A percentile compares a stretch with the other conserved stretches of the same genome.
These are phyloP conservation scores for Aphrophora alni DNA, from an alignment of 2,888 invertebrate genomes.

Conservation along the genomic window DNA sequence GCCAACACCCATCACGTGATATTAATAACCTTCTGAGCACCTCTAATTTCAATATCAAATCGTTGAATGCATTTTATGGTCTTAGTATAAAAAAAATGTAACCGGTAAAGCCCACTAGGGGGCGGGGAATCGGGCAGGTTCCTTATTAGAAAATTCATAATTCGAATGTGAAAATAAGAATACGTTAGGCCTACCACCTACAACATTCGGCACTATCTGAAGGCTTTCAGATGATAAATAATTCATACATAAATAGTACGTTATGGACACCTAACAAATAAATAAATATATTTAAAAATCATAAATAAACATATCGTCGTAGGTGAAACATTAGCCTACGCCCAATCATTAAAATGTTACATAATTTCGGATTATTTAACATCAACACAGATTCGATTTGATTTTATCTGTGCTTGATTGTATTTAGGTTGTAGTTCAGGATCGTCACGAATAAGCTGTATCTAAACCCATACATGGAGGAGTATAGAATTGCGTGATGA, in stretches of 20 bases:
- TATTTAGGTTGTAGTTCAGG: no score
- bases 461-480: no score
- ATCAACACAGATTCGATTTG: no score
- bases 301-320: neutral
- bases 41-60: conserved; percentile 7
- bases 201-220: neutral
- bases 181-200: neutral
- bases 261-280: neutral
- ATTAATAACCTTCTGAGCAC: neutral
- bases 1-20: neutral
- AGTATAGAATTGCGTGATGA: no score
- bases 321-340: neutral
- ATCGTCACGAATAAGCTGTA: no score
- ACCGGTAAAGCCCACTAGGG: neutral
- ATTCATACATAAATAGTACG: conserved; percentile 2
- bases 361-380: no score
- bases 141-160: conserved; percentile 6
- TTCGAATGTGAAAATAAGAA: neutral
- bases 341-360: no score
- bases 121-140: neutral
- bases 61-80: neutral
- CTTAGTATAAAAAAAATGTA: neutral
- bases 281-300: neutral
- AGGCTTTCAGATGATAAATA: neutral
- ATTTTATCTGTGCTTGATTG: no score